Base-by-base conservation (phyloP, 2,113 vertebrate genomes). In the Gracilinanus agilis region DNA sequence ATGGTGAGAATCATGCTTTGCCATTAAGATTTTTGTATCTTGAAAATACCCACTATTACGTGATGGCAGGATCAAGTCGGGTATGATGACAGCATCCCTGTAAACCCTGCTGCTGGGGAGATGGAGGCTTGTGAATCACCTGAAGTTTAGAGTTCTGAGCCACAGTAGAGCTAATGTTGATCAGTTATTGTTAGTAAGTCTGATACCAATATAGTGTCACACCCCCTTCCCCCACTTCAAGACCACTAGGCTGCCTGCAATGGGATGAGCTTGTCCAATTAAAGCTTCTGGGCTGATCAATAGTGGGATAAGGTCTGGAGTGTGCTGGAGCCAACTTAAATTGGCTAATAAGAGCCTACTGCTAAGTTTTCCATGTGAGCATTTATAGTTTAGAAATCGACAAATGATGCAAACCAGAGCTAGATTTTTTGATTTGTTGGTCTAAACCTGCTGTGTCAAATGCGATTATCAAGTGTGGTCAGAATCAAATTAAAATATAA, bases 1-100 rank as follows among this genome's bases (percentile, higher is more conserved):
- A 10, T 89, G 24, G 44, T 89, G 24, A 25, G 23, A 44, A 75
- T 89, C 23, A 89, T 44, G 49, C 24, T n/a, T 1, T 12, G 24
- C 58, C 8, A 0, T 1, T 0, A 0, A 44, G 24, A 11, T 88
- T 61, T n/a, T n/a, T n/a, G n/a, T n/a, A n/a, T n/a, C n/a, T n/a
- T n/a, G n/a, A n/a, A n/a, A n/a, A n/a, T n/a, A n/a, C n/a, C n/a
- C n/a, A n/a, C n/a, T n/a, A n/a, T n/a, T n/a, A n/a, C n/a, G 61
- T 75, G 13, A 6, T n/a, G 29, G 3, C 61, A 75, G 34, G n/a
- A 75, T n/a, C 61, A n/a, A 75, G 34, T 34, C 29, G 16, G 4
- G 12, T 75, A 75, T 75, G 61, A 34, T 75, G 34, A 12, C 29
- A 75, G 19, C 61, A n/a, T 75, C 29, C 13, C 34, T 75, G 13